Conservation (phyloP, 2,888 invertebrate species). For the Mythimna albipuncta region DNA sequence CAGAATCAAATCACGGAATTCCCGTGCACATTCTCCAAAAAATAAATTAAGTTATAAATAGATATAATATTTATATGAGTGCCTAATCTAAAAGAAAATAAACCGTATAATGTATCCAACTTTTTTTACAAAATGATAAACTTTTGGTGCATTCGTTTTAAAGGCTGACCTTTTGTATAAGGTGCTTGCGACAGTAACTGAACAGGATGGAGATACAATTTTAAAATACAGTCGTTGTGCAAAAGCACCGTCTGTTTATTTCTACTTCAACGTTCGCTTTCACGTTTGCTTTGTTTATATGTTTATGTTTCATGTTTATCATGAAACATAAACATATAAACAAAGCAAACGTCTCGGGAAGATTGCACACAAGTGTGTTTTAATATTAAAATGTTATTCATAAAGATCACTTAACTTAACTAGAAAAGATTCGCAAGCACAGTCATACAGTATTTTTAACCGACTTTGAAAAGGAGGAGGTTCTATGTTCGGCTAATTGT, state of each 20-base stretch:
- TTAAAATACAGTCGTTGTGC: constrained; percentile 7
- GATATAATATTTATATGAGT: too few relatives aligned
- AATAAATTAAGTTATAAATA: too few relatives aligned
- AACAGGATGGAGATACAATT: constrained; percentile 16
- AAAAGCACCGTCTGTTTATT: not conserved
- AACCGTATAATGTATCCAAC: not conserved
- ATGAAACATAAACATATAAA: constrained; percentile 4
- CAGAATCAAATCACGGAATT: too few relatives aligned
- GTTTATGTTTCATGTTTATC: too few relatives aligned
- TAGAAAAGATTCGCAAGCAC: not conserved
- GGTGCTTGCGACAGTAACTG: not conserved
- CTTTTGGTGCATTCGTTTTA: not conserved
- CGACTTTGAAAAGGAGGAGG: too few relatives aligned
- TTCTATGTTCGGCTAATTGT: too few relatives aligned
- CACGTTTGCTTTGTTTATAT: too few relatives aligned
- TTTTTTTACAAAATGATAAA: not conserved
- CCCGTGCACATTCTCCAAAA: too few relatives aligned
- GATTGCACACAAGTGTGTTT: not conserved
- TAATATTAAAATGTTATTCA: constrained; percentile 11
- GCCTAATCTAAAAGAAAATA: not conserved
- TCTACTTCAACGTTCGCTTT: not conserved
- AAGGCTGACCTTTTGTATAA: not conserved
- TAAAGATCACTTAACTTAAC: not conserved
- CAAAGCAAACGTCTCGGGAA: not conserved
- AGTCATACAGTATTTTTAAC: not conserved